Conservation (phyloP, 1,140 invertebrate genomes). For the Stegodyphus mimosarum region DNA sequence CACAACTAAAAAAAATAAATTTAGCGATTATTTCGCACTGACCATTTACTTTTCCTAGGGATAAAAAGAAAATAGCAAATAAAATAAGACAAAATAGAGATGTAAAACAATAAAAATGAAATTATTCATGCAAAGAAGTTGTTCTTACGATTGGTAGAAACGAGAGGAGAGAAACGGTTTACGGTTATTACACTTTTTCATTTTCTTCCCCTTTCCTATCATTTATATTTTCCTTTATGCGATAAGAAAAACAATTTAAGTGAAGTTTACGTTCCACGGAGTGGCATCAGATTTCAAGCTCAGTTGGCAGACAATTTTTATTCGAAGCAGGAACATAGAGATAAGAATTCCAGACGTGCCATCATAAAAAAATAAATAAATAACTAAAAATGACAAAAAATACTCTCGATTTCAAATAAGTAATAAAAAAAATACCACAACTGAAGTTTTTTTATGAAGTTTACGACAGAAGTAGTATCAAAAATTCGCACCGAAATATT, state of each 20-base stretch:
- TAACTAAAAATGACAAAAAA: neutral
- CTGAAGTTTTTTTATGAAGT: neutral
- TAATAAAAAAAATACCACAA: slow-evolving; percentile 1
- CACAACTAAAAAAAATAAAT: neutral
- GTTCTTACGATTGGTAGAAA: slow-evolving; percentile 24
- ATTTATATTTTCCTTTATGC: slow-evolving; percentile 11
- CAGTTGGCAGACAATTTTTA: slow-evolving; percentile 37
- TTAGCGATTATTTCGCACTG: slow-evolving; percentile 2
- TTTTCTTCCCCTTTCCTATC: neutral
- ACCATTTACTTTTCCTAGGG: neutral
- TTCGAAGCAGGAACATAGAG: slow-evolving; percentile 5
- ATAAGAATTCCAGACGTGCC: slow-evolving; percentile 47
- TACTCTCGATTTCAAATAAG: neutral
- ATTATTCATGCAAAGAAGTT: slow-evolving; percentile 12
- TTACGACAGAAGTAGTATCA: neutral
- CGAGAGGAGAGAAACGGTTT: neutral
- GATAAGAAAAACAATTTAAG: slow-evolving; percentile 57
- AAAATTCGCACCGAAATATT: neutral
- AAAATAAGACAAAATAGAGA: slow-evolving; percentile 28
- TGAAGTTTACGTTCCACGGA: slow-evolving; percentile 42
- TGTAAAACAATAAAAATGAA: slow-evolving; percentile 26
- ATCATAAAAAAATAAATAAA: slow-evolving; percentile 24
- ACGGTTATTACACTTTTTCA: slow-evolving; percentile 34
- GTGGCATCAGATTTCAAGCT: slow-evolving; percentile 57
- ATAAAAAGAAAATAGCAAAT: slow-evolving; percentile 18